A percentile compares a stretch with the other conserved stretches of the same genome.
Conservation (phyloP, 2,113 vertebrate species). For the Willisornis vidua region DNA sequence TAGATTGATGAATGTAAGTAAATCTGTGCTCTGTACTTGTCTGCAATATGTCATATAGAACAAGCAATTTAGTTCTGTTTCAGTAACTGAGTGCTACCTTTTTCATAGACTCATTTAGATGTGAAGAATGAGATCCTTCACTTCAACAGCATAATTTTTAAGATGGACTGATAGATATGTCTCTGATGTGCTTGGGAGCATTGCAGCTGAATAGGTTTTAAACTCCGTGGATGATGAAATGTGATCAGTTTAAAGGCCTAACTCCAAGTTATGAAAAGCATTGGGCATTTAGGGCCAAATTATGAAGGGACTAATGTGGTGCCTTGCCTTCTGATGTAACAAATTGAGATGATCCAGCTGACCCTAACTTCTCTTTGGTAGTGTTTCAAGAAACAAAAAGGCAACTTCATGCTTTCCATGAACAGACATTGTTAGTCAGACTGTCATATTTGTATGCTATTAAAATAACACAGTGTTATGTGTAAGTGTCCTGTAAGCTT, state of each 20-base stretch:
- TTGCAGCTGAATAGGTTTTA: not conserved
- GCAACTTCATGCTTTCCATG: not conserved
- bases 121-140: not conserved
- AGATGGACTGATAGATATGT: not conserved
- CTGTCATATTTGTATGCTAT: not conserved
- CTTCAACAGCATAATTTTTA: not conserved
- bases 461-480: not conserved
- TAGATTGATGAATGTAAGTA: not conserved
- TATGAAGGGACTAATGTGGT: not conserved
- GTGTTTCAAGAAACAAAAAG: not conserved
- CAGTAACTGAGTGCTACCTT: not conserved
- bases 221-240: not conserved
- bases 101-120: not conserved
- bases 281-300: not conserved
- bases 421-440: not conserved
- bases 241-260: not conserved
- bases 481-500: not conserved
- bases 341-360: not conserved
- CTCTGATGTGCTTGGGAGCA: not conserved
- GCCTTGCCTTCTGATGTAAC: not conserved
- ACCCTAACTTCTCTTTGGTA: not conserved
- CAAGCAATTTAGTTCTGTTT: not conserved
- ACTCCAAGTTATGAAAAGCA: not conserved
- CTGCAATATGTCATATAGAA: not conserved
- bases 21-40: not conserved